These are phyloP conservation scores for Adelphocoris suturalis DNA, from an alignment of 2,888 invertebrate species.

Conservation along the genomic window DNA sequence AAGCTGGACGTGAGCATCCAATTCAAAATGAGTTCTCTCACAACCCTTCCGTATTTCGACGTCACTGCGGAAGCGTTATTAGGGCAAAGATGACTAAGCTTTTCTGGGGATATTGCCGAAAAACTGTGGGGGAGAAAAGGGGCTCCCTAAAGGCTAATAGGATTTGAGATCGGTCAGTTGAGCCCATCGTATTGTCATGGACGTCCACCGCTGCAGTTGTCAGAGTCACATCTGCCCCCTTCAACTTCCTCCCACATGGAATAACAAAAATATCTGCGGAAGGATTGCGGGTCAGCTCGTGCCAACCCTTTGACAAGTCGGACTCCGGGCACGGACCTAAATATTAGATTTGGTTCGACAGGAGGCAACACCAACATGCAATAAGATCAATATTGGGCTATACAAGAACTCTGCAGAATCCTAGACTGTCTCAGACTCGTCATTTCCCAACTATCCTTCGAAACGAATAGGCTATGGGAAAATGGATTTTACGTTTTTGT, in stretches of 20 bases:
- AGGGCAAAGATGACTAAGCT: constrained; percentile 35
- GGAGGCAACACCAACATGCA: background rate
- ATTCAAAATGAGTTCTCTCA: constrained; percentile 7
- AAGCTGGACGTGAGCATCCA: background rate
- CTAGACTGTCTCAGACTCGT: no score
- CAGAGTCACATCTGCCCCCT: constrained; percentile 44
- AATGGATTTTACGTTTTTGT: no score
- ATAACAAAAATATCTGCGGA: constrained; percentile 29
- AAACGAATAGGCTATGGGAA: no score
- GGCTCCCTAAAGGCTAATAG: background rate
- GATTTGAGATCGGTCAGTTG: constrained; percentile 51
- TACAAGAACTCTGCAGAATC: no score
- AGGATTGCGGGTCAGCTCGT: constrained; percentile 18
- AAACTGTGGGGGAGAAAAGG: background rate
- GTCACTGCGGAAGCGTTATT: constrained; percentile 29
- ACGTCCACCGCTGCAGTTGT: background rate
- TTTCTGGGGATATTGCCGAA: constrained; percentile 27
- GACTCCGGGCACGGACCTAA: background rate
- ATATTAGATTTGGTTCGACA: background rate
- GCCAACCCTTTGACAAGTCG: background rate
- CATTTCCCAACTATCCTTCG: no score
- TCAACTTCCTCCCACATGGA: constrained; percentile 39
- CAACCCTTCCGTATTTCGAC: constrained; percentile 34
- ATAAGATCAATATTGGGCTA: background rate
- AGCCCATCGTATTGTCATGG: constrained; percentile 33